phyloP scores from a whole-genome alignment of 1,140 invertebrate genomes.

The Dufourea novaeangliae region DNA sequence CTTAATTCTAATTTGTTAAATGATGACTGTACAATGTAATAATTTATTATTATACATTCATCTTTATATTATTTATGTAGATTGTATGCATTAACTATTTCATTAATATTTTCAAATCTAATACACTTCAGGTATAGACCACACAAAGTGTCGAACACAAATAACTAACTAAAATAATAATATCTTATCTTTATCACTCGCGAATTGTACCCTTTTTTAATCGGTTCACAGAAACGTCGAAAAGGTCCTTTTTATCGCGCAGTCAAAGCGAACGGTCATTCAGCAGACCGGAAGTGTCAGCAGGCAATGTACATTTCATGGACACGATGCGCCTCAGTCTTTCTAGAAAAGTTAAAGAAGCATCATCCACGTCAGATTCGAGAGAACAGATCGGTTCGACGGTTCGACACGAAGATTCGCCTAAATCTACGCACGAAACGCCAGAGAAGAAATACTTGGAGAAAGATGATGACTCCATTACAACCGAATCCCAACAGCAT shows the following conservation, averaged over 20 bases:
- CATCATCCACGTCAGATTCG: conserved; percentile 2
- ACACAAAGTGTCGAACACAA: too few relatives aligned
- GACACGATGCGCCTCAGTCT: conserved; percentile 90
- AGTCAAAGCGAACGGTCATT: conserved; percentile 77
- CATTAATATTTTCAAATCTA: too few relatives aligned
- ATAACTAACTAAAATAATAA: too few relatives aligned
- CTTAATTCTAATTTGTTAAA: too few relatives aligned
- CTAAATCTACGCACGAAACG: neutral
- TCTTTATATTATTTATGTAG: too few relatives aligned
- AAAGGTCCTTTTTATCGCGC: conserved; percentile 59
- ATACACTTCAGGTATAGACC: too few relatives aligned
- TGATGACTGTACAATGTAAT: too few relatives aligned
- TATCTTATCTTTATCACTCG: neutral
- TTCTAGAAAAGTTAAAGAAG: conserved; percentile 79
- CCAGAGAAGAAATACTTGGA: neutral
- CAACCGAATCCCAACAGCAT: neutral
- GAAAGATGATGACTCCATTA: conserved; percentile 5
- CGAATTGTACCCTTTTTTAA: neutral
- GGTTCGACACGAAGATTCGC: neutral
- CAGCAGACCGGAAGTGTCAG: conserved; percentile 66
- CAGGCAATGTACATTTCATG: conserved; percentile 81
- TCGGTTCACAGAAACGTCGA: conserved; percentile 61
- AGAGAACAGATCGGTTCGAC: conserved; percentile 12
- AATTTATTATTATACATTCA: too few relatives aligned
- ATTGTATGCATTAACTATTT: too few relatives aligned